Evolutionary conservation across 2,888 invertebrate species (phyloP), one percentile per base, ranked within the genome.

Genomic region (Sinelater perroti): DNA sequence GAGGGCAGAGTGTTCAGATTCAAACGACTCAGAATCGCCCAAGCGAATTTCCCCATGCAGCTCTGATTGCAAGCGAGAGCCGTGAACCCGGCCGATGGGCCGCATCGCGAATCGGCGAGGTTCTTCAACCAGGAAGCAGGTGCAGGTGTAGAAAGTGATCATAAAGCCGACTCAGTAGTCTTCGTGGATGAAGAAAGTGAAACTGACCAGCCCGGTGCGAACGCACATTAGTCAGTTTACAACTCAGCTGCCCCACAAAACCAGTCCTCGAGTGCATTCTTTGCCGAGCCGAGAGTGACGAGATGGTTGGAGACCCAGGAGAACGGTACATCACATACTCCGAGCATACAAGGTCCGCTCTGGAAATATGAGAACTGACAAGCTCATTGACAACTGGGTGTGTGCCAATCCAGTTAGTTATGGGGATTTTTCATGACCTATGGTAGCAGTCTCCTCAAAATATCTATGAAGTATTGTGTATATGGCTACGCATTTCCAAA

Each of bases 101-200:
- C 26, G 13, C 40, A 10, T 24, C 24, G 14, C 24, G 21, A 40
- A 21, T 20, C 38, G 13, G 18, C 10, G 24, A 26, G 64, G 65
- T 65, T 60, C 45, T 63, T 65, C 65, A 65, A 63, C 65, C 65
- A 62, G 65, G 65, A 65, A 65, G 54, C 44, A 20, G 44, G 36
- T 57, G 33, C 20, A 26, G 13, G 33, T 47, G 52, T 56, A 60
- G 60, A 60, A 57, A 60, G 62, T 58, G 49, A 58, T 62, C 55
- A 33, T 38, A 36, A 53, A 46, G 30, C 8, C 8, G 38, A 49
- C 33, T 44, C 38, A 31, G 28, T 52, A 40, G 28, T 52, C 52
- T 20, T 52, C 44, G 20, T 52, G 40, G 42, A 42, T 51, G 28
- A 16, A 44, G 60, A 60, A 60, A 61, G 60, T 61, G 57, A 57